phyloP scores from a whole-genome alignment of 1,140 invertebrate species.

The Diplogasteroides magnus region DNA sequence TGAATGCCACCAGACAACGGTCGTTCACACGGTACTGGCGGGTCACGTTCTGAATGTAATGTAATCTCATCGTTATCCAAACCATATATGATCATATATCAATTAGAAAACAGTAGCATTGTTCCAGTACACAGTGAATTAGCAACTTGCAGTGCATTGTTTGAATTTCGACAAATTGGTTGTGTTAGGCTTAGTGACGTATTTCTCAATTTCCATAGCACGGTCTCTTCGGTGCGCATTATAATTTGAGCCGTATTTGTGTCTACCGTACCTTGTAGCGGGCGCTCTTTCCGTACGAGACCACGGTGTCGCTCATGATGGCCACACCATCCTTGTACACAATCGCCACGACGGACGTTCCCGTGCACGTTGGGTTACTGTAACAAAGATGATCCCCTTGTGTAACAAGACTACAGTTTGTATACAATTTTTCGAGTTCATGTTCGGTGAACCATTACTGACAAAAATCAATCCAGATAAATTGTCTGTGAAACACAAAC shows the following conservation, averaged over 20 bases:
- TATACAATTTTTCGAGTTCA: background rate
- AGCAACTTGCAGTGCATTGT: no score
- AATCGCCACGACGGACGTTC: slow-evolving; percentile 51
- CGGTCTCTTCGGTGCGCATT: no score
- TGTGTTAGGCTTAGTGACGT: no score
- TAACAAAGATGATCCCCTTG: slow-evolving; percentile 23
- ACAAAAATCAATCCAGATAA: background rate
- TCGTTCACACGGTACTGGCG: slow-evolving; percentile 46
- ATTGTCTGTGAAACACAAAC: slow-evolving; percentile 3
- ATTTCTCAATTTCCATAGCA: no score
- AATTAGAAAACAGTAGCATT: no score
- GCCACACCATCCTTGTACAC: slow-evolving; percentile 50
- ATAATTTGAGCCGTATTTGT: slow-evolving; percentile 25
- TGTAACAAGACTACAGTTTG: no score
- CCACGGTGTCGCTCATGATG: slow-evolving; percentile 43
- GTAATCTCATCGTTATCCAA: background rate
- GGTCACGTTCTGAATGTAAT: slow-evolving; percentile 22
- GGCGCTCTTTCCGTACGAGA: slow-evolving; percentile 42
- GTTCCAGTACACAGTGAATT: no score
- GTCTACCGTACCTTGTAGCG: slow-evolving; percentile 39
- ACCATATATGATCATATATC: no score
- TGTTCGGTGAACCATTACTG: background rate
- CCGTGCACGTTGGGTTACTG: slow-evolving; percentile 51
- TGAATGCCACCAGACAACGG: slow-evolving; percentile 42
- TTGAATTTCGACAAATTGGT: no score